Base-by-base conservation (phyloP, 2,113 vertebrate genomes). In the Xerus inauris region DNA sequence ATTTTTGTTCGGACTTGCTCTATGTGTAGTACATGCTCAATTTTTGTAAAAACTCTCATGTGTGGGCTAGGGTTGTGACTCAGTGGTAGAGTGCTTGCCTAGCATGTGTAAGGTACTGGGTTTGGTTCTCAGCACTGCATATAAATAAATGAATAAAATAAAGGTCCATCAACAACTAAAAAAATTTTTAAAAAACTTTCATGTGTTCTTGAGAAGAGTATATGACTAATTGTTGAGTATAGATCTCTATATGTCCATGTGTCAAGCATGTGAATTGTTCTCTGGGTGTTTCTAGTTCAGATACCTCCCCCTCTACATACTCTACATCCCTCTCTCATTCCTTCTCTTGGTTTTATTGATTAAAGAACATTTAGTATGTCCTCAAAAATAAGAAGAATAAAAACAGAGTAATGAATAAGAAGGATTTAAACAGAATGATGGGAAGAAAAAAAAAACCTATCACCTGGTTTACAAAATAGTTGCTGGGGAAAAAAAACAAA, bases 391-490 rank as follows among this genome's bases (percentile, higher is more conserved):
- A 45, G 11, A 90, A 51, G 14, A 35, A 79, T 67, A 71, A 80
- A 94, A 90, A 76, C 71, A 57, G n/a, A n/a, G n/a, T n/a, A n/a
- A n/a, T n/a, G n/a, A n/a, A n/a, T n/a, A n/a, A n/a, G n/a, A n/a
- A n/a, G n/a, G n/a, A n/a, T 90, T 94, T 79, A 67, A 87, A 93
- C 20, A 62, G 47, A 91, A 93, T 24, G 73, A 32, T 62, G 40
- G n/a, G n/a, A n/a, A n/a, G n/a, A 82, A 77, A 35, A 67, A 87
- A 47, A 76, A 83, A 71, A 19, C 38, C 0, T 62, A 30, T 86
- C 64, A n/a, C 30, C 24, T 80, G 20, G 28, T 22, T 19, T 54
- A 28, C 5, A 80, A 81, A 94, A 94, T 75, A 81, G 47, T 32
- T 81, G 65, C 75, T 38, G 32, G 64, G 26, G 51, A 47, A 64